phyloP scores from a whole-genome alignment of 2,797 vertebrate genomes.

The Heteromormyrus szaboi region DNA sequence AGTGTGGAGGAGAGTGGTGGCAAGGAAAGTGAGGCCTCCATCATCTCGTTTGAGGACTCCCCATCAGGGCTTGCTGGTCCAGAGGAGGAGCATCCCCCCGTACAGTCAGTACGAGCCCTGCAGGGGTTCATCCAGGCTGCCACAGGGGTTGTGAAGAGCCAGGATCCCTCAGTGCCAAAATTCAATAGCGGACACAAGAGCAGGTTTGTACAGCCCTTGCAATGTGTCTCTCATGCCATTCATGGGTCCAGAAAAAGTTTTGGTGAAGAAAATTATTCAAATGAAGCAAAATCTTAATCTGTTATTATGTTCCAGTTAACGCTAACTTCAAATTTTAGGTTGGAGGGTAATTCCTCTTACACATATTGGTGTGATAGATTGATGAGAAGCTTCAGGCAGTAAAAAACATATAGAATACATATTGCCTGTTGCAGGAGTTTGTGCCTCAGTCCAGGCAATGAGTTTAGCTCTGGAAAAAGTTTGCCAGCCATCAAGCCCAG shows the following conservation, averaged over 20 bases:
- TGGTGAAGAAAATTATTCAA: background rate
- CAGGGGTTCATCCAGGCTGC: conserved; percentile 49
- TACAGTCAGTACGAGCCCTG: conserved; percentile 47
- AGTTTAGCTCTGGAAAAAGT: conserved; percentile 71
- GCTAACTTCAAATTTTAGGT: background rate
- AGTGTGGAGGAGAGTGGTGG: conserved; percentile 46
- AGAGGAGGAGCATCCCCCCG: conserved; percentile 60
- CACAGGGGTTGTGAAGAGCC: conserved; percentile 50
- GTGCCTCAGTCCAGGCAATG: conserved; percentile 62
- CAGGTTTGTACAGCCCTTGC: background rate
- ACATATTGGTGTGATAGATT: background rate
- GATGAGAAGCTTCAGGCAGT: background rate
- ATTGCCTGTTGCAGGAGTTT: conserved; percentile 49
- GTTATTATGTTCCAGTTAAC: background rate
- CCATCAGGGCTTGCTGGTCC: conserved; percentile 51
- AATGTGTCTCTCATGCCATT: background rate
- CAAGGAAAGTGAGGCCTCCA: conserved; percentile 54
- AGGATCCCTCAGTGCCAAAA: conserved; percentile 52
- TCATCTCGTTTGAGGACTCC: conserved; percentile 65
- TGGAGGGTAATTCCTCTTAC: background rate
- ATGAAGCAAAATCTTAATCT: background rate
- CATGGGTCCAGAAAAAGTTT: background rate
- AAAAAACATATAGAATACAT: background rate
- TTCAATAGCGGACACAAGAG: conserved; percentile 52
- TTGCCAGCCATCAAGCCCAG: conserved; percentile 70